phyloP scores from a whole-genome alignment of 2,797 vertebrate genomes.

The Adelosebastes latens region DNA sequence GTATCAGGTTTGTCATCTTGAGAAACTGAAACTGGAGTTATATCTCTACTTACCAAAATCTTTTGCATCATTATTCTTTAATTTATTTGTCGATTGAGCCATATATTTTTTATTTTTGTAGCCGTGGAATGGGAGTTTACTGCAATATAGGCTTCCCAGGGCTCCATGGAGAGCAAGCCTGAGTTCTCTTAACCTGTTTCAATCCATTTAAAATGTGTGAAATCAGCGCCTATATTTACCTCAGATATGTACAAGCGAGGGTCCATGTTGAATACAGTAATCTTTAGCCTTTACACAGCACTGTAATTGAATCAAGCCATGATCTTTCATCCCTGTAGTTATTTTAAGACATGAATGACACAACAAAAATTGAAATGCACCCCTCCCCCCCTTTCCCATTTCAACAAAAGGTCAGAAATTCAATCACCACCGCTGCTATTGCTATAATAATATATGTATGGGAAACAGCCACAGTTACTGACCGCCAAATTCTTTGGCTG shows the following conservation, averaged over 20 bases:
- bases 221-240: constrained; percentile 56
- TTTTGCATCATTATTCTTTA: constrained; percentile 3
- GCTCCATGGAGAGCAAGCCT: constrained; percentile 21
- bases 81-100: constrained; percentile 1
- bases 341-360: constrained; percentile 85
- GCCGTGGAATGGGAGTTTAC: constrained; percentile 11
- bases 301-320: constrained; percentile 82
- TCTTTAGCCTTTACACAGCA: constrained; percentile 79
- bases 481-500: constrained; percentile 81
- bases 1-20: constrained; percentile 56
- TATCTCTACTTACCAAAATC: neutral
- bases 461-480: constrained; percentile 81
- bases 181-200: constrained; percentile 44
- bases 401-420: constrained; percentile 89
- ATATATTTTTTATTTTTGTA: constrained; percentile 1
- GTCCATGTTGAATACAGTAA: constrained; percentile 77
- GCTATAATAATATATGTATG: constrained; percentile 86
- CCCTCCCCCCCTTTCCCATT: constrained; percentile 75
- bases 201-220: constrained; percentile 49
- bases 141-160: neutral
- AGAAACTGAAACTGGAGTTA: constrained; percentile 8
- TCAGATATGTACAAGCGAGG: constrained; percentile 61
- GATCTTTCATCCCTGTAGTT: constrained; percentile 85
- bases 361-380: constrained; percentile 85
- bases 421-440: constrained; percentile 84